Base-by-base conservation (phyloP, 2,888 invertebrate genomes). In the Clepsis dumicolana region DNA sequence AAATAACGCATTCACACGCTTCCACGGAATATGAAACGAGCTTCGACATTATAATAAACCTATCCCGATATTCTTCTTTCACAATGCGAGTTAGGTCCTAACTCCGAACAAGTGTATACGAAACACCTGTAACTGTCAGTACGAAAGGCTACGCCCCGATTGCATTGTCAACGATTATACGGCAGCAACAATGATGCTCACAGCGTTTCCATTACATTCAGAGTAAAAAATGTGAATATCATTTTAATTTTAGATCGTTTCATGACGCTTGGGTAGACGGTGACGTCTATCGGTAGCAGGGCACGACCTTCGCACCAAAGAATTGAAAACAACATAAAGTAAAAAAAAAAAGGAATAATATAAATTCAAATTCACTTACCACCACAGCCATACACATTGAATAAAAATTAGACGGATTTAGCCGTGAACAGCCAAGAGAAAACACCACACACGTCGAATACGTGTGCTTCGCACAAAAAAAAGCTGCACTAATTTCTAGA, bases 371-470 rank as follows among this genome's bases (percentile, higher is more conserved):
- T 70, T 71, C 56, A 95, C 96, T 95, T 93, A 96, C 96, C 96
- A 95, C 95, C 96, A 96, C 96, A 96, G 96, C 96, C 96, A 96
- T 96, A 96, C 96, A 96, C 96, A 96, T 96, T 96, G 95, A 95
- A 95, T 95, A 89, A 89, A 85, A 92, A 88, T 91, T 90, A 91
- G 92, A 91, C 91, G 93, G 95, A 94, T 94, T 94, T 94, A 94
- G 94, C 94, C 94, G 94, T 91, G 90, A 91, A 88, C 89, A 93
- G 92, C 91, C 83, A 86, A 86, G 73, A 72, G 90, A 93, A 90
- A 87, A 87, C 80, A 88, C 89, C 76, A 90, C 91, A 93, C 93
- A 93, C 93, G 90, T 87, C 72, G 79, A 77, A 86, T 89, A 92
- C 93, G 93, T 90, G 91, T 91, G 88, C 92, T 78, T 84, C 71